These are phyloP conservation scores for Drosophila aff. DNA, from an alignment of 1,140 invertebrate species.

Conservation along the genomic window DNA sequence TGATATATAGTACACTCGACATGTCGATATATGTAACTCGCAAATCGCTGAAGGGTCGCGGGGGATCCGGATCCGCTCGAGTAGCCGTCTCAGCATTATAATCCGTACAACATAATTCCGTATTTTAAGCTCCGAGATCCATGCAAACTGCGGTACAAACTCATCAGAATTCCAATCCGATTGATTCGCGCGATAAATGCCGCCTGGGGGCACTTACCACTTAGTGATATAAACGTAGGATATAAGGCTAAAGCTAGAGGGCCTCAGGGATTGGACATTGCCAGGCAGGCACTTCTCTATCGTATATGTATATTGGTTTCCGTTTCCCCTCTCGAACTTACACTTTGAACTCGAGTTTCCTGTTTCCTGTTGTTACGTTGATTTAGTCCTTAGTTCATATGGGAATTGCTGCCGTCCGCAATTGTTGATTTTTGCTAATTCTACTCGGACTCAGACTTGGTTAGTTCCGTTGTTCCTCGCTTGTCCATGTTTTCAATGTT, in stretches of 20 bases:
- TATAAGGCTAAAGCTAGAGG: background rate
- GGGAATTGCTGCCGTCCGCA: constrained; percentile 75
- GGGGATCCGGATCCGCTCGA: constrained; percentile 18
- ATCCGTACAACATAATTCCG: constrained; percentile 15
- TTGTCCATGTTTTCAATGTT: constrained; percentile 17
- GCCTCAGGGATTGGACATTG: constrained; percentile 42
- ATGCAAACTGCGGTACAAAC: constrained; percentile 77
- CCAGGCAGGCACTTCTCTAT: constrained; percentile 23
- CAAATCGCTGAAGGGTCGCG: constrained; percentile 9
- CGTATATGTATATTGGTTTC: constrained; percentile 2
- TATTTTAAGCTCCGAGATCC: constrained; percentile 50
- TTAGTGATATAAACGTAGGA: constrained; percentile 40
- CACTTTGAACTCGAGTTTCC: constrained; percentile 18
- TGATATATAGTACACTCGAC: constrained; percentile 5
- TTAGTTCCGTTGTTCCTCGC: constrained; percentile 11
- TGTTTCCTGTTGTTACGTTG: constrained; percentile 18
- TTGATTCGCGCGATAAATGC: constrained; percentile 26
- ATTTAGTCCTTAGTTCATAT: constrained; percentile 19
- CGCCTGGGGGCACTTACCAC: constrained; percentile 14
- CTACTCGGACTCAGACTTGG: constrained; percentile 1
- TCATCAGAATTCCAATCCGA: constrained; percentile 43
- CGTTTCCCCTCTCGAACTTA: background rate
- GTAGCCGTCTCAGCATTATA: constrained; percentile 27
- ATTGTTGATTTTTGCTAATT: constrained; percentile 44
- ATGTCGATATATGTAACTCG: constrained; percentile 28